Base-by-base conservation (phyloP, 2,888 invertebrate species). In the Parthenolecanium corni region DNA sequence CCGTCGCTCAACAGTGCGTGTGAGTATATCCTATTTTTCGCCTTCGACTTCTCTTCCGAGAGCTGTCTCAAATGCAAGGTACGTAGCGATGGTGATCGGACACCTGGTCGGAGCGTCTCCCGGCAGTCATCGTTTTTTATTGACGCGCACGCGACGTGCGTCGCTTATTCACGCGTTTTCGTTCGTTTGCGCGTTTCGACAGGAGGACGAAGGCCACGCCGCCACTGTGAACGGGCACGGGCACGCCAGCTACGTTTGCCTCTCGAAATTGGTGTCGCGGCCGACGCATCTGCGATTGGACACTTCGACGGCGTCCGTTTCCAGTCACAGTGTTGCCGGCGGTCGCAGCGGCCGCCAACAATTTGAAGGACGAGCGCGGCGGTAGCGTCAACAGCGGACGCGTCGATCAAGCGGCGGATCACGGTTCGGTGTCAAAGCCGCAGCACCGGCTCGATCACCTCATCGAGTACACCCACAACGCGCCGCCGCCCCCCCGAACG, bases 381-480 rank as follows among this genome's bases (percentile, higher is more conserved):
- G 12, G 42, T 1, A 44, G 3, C 12, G 4, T 42, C 21, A 42
- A 56, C 20, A 58, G 49, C 47, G 49, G 49, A 21, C n/a, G 31
- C 9, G 49, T 58, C 1, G 47, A 31, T 47, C 58, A 47, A 20
- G 49, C 47, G 5, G 46, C 44, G 16, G 5, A 25, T 6, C 2
- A 12, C 40, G 40, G 40, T 14, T 14, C 14, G 14, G 2, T 12
- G 12, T 14, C 14, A n/a, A 11, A 46, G 18, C 46, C 46, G n/a
- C n/a, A n/a, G n/a, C n/a, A 21, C 18, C 18, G 14, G 12, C 14
- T 11, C 20, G 14, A 51, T 61, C 5, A 57, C 61, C n/a, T 52
- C 64, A 12, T 52, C 57, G 14, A n/a, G 51, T 52, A n/a, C 52
- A n/a, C 16, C 21, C 24, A 31, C 21, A 42, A 46, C 21, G 52